A percentile compares a stretch with the other conserved stretches of the same genome.
These are phyloP conservation scores for Nycticorax nycticorax DNA, from an alignment of 2,113 vertebrate genomes.

Conservation along the genomic window DNA sequence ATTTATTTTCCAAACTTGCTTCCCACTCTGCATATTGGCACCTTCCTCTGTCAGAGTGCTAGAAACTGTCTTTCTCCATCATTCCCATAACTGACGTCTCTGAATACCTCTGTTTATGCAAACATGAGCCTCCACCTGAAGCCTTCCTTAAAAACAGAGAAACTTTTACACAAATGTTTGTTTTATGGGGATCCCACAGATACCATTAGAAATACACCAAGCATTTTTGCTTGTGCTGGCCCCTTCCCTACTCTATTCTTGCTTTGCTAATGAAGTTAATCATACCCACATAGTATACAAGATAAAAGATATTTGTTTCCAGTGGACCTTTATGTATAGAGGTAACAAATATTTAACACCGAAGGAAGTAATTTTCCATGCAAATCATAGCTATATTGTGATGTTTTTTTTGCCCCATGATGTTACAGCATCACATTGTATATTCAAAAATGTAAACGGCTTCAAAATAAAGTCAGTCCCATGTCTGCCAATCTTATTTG, in stretches of 20 bases:
- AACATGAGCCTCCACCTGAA: not conserved
- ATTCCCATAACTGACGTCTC: not conserved
- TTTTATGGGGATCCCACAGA: not conserved
- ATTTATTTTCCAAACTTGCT: not conserved
- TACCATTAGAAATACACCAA: not conserved
- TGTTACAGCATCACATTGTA: no score
- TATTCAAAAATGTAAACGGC: not conserved
- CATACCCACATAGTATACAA: not conserved
- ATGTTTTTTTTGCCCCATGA: not conserved
- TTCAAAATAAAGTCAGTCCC: not conserved
- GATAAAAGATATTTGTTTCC: not conserved
- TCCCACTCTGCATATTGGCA: not conserved
- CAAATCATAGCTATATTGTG: not conserved
- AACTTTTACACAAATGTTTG: not conserved
- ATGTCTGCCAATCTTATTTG: accelerated
- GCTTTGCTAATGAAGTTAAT: not conserved
- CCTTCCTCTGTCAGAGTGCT: not conserved
- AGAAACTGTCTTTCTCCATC: not conserved
- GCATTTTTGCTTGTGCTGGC: not conserved
- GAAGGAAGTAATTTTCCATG: not conserved
- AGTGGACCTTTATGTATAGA: not conserved
- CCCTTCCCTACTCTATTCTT: not conserved
- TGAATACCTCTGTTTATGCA: not conserved
- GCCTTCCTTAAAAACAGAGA: not conserved
- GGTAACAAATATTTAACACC: not conserved